Evolutionary conservation across 2,888 invertebrate genomes (phyloP).

Genomic region (Pollenia griseotomentosa): DNA sequence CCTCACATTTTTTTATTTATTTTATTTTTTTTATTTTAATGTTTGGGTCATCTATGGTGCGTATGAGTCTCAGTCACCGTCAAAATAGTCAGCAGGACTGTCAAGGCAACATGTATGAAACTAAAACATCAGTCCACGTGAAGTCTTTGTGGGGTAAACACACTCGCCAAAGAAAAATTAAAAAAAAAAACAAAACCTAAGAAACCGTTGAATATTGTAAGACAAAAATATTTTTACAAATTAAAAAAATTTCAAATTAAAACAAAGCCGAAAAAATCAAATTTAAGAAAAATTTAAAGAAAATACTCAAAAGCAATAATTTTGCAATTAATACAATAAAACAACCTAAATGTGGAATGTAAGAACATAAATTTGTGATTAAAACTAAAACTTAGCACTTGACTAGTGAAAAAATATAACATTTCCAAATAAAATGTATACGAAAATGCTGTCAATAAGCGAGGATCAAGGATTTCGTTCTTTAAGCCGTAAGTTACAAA

Average conservation of each 20-base stretch:
- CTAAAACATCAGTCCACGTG: constrained; percentile 82
- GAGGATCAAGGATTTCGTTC: constrained; percentile 85
- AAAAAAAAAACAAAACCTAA: constrained; percentile 42
- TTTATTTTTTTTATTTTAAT: constrained; percentile 28
- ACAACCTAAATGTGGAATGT: constrained; percentile 21
- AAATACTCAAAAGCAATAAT: background rate
- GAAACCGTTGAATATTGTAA: constrained; percentile 55
- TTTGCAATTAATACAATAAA: constrained; percentile 18
- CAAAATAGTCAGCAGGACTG: constrained; percentile 75
- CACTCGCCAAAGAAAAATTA: constrained; percentile 69
- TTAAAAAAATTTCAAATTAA: constrained; percentile 38
- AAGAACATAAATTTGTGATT: background rate
- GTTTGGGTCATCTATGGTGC: constrained; percentile 71
- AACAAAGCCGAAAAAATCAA: constrained; percentile 7
- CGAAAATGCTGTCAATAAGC: constrained; percentile 84
- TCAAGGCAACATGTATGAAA: constrained; percentile 78
- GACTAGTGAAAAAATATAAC: constrained; percentile 14
- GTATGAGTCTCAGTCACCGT: constrained; percentile 71
- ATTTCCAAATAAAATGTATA: constrained; percentile 75
- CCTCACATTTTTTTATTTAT: constrained; percentile 72
- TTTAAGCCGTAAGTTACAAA: constrained; percentile 83
- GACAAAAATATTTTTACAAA: constrained; percentile 52
- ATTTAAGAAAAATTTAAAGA: background rate
- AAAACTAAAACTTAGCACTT: constrained; percentile 17
- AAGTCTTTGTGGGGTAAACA: constrained; percentile 84